Conservation (phyloP, 2,113 vertebrate genomes). For the Microtus montanus region DNA sequence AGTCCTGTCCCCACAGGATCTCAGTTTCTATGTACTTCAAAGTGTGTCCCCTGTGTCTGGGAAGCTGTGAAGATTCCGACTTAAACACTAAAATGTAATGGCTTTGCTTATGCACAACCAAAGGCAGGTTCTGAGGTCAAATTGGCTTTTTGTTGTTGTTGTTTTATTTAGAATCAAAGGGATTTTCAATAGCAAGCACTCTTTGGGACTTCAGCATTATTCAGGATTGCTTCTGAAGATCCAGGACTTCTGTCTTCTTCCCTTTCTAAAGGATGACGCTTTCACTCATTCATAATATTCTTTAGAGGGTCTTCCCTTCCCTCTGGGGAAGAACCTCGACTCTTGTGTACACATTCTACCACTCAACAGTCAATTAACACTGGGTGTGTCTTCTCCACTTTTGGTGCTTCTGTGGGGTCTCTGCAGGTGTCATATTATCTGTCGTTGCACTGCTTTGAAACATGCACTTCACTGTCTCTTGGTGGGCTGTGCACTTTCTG, state of each 20-base stretch:
- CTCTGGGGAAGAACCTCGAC: not conserved
- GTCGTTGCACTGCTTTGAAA: too few relatives aligned
- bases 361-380: not conserved
- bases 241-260: not conserved
- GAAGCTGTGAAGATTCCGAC: constrained; percentile 46
- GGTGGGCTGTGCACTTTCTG: not conserved
- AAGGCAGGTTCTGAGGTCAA: constrained; percentile 61
- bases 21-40: constrained; percentile 65
- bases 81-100: constrained; percentile 51
- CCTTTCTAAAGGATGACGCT: not conserved
- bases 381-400: not conserved
- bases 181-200: not conserved
- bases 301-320: not conserved
- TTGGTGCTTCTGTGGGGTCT: not conserved
- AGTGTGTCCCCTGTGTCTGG: constrained; percentile 26
- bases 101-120: constrained; percentile 2
- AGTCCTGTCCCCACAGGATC: constrained; percentile 57
- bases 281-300: not conserved
- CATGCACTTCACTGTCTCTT: not conserved
- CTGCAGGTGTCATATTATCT: too few relatives aligned
- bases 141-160: constrained; percentile 31
- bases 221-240: not conserved
- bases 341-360: not conserved
- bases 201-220: constrained; percentile 31
- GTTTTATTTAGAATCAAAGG: constrained; percentile 70